Conservation (phyloP, 2,888 invertebrate species). For the Leucophenga maculata region DNA sequence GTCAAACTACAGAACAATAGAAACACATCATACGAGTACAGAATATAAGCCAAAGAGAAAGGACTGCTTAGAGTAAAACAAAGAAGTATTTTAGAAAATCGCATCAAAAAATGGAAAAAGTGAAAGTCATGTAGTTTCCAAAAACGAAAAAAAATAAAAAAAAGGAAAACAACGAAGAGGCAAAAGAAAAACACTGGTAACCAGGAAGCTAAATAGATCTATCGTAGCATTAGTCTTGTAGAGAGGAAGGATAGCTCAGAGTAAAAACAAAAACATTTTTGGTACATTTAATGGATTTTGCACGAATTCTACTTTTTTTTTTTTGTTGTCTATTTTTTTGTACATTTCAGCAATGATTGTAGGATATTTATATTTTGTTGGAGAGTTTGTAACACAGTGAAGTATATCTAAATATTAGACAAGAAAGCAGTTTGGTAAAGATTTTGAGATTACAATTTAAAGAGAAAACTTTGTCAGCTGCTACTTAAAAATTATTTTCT, state of each 20-base stretch:
- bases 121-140: conserved; percentile 45
- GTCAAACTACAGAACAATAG: conserved; percentile 37
- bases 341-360: background rate
- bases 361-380: background rate
- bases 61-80: conserved; percentile 25
- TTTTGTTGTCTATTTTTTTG: conserved; percentile 17
- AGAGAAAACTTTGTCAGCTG: too few species aligned
- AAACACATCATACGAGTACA: background rate
- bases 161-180: conserved; percentile 17
- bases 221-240: background rate
- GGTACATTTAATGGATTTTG: conserved; percentile 58
- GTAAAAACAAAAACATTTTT: conserved; percentile 21
- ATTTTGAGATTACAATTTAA: too few species aligned
- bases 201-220: conserved; percentile 8
- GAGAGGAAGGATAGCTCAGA: background rate
- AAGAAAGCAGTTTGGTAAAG: too few species aligned
- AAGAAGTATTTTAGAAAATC: conserved; percentile 38
- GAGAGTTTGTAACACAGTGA: background rate
- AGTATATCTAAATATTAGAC: too few species aligned
- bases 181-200: background rate
- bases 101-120: conserved; percentile 30
- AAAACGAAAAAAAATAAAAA: conserved; percentile 27
- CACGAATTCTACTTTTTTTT: conserved; percentile 32
- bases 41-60: background rate
- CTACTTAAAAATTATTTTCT: too few species aligned